Evolutionary conservation across 2,113 vertebrate species (phyloP).

Genomic region (Microcebus griseorufus): DNA sequence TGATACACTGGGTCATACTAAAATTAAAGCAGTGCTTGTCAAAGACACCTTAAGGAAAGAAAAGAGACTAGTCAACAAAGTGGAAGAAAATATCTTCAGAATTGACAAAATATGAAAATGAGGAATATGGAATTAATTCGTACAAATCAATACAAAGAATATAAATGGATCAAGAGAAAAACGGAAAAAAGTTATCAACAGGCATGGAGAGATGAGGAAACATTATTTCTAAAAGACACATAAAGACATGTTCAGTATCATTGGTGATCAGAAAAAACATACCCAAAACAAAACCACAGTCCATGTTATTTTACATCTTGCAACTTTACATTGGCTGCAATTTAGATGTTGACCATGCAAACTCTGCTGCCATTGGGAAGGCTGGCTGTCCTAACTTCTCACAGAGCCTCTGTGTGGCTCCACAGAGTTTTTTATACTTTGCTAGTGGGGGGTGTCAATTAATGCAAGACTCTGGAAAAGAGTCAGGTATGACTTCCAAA

Average conservation of each 20-base stretch:
- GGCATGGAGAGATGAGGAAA: neutral
- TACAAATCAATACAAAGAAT: neutral
- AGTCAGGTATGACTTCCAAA: too few relatives aligned
- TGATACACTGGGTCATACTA: neutral
- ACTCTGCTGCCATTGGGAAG: neutral
- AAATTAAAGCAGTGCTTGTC: neutral
- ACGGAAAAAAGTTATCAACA: neutral
- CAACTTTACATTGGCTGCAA: too few relatives aligned
- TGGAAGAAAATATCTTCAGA: neutral
- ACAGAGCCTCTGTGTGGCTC: too few relatives aligned
- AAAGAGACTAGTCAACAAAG: neutral
- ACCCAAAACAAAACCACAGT: neutral
- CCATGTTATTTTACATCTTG: neutral
- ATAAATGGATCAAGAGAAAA: neutral
- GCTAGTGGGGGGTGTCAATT: too few relatives aligned
- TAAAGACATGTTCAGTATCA: neutral
- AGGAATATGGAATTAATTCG: neutral
- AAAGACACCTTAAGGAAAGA: neutral
- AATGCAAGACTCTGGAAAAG: neutral
- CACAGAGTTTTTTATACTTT: neutral
- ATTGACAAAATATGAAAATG: neutral
- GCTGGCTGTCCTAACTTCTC: neutral
- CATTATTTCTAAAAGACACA: neutral
- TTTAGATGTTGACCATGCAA: neutral
- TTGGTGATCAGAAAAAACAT: rapidly evolving